A percentile compares a stretch with the other conserved stretches of the same genome.
These are phyloP conservation scores for Agriopis leucophaearia DNA, from an alignment of 2,888 invertebrate species.

Conservation along the genomic window DNA sequence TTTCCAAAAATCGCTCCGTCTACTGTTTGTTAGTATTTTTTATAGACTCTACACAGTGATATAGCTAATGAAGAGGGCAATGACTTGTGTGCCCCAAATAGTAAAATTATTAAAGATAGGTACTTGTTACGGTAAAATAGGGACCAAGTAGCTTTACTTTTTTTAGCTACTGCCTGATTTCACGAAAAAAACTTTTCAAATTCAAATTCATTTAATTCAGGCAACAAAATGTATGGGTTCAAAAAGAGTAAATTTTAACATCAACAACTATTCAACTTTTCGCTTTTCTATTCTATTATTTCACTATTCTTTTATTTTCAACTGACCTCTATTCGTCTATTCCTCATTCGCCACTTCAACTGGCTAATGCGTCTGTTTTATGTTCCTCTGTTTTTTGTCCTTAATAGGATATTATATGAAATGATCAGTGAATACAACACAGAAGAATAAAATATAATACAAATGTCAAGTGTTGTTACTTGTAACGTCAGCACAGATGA, in stretches of 20 bases:
- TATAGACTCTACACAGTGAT: neutral
- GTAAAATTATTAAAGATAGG: neutral
- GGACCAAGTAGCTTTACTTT: neutral
- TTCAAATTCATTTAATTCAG: too few relatives aligned
- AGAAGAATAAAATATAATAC: neutral
- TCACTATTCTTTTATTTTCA: too few relatives aligned
- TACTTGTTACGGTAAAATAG: neutral
- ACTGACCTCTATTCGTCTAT: too few relatives aligned
- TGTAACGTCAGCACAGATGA: too few relatives aligned
- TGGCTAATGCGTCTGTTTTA: too few relatives aligned
- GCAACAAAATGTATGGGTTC: too few relatives aligned
- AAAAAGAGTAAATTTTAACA: too few relatives aligned
- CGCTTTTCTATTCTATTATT: too few relatives aligned
- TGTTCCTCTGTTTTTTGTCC: neutral
- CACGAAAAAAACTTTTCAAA: too few relatives aligned
- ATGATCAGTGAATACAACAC: neutral
- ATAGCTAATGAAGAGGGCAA: conserved; percentile 10
- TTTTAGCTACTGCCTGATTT: neutral
- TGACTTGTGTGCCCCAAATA: conserved; percentile 7
- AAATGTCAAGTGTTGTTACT: neutral
- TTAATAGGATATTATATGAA: neutral
- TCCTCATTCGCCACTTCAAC: too few relatives aligned
- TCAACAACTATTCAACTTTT: too few relatives aligned
- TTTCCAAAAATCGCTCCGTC: neutral
- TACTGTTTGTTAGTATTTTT: neutral